Percentiles rank a stretch among this genome's conserved stretches.
These are phyloP conservation scores for Sesia apiformis DNA, from an alignment of 2,888 invertebrate species.

Conservation along the genomic window DNA sequence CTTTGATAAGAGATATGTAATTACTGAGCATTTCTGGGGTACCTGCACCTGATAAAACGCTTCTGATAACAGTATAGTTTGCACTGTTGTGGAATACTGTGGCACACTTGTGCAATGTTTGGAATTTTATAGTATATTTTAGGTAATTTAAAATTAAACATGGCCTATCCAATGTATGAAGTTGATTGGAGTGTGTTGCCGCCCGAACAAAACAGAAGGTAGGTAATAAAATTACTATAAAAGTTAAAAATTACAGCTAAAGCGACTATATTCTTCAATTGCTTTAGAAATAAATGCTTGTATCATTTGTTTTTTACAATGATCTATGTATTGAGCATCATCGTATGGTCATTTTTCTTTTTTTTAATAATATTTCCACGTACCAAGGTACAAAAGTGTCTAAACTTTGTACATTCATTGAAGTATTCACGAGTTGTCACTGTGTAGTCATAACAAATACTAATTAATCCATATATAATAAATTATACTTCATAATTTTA, in stretches of 20 bases:
- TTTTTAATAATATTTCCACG: no score
- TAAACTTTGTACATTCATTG: no score
- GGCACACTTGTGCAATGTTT: slow-evolving; percentile 50
- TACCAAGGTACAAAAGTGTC: no score
- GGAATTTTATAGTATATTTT: slow-evolving; percentile 18
- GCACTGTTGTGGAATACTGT: slow-evolving; percentile 55
- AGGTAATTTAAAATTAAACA: slow-evolving; percentile 31
- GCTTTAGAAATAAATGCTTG: no score
- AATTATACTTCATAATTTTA: not conserved
- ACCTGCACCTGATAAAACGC: slow-evolving; percentile 67
- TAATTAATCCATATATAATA: not conserved
- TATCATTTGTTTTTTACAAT: no score
- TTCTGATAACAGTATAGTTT: slow-evolving; percentile 64
- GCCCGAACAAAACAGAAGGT: slow-evolving; percentile 90
- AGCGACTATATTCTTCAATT: no score
- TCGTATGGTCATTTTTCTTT: no score
- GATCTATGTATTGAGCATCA: no score
- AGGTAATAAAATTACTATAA: slow-evolving; percentile 21
- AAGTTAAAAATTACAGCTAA: no score
- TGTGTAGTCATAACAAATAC: not conserved
- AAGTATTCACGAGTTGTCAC: no score
- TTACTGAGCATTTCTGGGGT: slow-evolving; percentile 65
- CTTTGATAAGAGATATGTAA: slow-evolving; percentile 71
- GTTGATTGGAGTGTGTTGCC: slow-evolving; percentile 90
- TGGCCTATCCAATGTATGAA: slow-evolving; percentile 79